phyloP scores from a whole-genome alignment of 2,113 vertebrate species.

The Oreochromis niloticus region DNA sequence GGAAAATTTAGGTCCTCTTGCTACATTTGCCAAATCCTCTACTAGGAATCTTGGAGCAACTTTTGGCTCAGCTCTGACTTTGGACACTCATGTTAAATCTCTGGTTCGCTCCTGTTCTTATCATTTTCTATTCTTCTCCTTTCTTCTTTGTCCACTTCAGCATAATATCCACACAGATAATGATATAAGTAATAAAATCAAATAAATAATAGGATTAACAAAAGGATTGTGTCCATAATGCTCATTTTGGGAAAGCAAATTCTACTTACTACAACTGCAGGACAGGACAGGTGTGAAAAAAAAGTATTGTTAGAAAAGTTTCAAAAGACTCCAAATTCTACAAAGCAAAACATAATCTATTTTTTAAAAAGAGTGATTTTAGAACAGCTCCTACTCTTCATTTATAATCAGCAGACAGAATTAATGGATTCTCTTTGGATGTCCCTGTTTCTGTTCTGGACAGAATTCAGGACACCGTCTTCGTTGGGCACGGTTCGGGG shows the following conservation, averaged over 20 bases:
- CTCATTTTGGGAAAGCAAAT: neutral
- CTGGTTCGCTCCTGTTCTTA: neutral
- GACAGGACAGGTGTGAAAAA: no score
- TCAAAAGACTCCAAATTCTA: neutral
- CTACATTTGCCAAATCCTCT: neutral
- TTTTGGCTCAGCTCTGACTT: neutral
- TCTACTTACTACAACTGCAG: neutral
- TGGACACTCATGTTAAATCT: neutral
- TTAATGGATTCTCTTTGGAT: neutral
- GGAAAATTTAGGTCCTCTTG: neutral
- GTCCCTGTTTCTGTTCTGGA: conserved; percentile 16
- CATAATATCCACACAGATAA: neutral
- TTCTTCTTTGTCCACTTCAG: neutral
- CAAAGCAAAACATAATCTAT: neutral
- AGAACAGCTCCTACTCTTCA: neutral
- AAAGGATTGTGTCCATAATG: neutral
- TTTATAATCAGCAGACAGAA: neutral
- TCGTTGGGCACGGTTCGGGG: rapidly evolving
- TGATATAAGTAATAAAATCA: neutral
- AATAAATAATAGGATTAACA: neutral
- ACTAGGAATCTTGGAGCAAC: neutral
- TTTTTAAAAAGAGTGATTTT: rapidly evolving
- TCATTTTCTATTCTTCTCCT: neutral
- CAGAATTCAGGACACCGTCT: conserved; percentile 14
- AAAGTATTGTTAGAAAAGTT: neutral